Evolutionary conservation across 2,888 invertebrate species (phyloP).

Genomic region (Nephrotoma guestfalica): DNA sequence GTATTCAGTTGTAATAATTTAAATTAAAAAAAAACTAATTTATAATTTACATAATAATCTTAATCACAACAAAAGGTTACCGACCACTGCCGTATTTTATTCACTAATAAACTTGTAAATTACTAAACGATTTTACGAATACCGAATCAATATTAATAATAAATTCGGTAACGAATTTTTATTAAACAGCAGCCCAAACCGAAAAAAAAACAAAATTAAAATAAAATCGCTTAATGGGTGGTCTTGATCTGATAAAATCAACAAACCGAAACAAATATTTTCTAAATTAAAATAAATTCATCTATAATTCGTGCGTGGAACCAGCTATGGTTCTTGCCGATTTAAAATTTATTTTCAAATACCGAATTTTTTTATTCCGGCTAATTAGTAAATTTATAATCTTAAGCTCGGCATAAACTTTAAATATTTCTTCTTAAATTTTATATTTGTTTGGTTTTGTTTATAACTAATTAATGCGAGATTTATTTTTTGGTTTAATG

Average conservation of each 20-base stretch:
- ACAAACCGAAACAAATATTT: not conserved
- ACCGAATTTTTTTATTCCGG: not conserved
- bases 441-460: not conserved
- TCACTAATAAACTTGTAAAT: not conserved
- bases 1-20: too few relatives aligned
- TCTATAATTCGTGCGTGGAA: not conserved
- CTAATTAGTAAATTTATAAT: not conserved
- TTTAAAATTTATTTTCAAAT: not conserved
- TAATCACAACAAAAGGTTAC: not conserved
- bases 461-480: not conserved
- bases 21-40: too few relatives aligned
- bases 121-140: not conserved
- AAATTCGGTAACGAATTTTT: not conserved
- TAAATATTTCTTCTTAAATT: not conserved
- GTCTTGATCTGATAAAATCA: not conserved
- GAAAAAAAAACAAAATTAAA: too few relatives aligned
- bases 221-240: not conserved
- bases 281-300: not conserved
- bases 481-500: not conserved
- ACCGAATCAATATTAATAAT: not conserved
- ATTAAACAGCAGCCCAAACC: not conserved
- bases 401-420: not conserved
- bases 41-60: too few relatives aligned
- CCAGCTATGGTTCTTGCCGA: not conserved
- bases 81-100: not conserved